Evolutionary conservation across 2,888 invertebrate species (phyloP).

Genomic region (Adelphocoris suturalis): DNA sequence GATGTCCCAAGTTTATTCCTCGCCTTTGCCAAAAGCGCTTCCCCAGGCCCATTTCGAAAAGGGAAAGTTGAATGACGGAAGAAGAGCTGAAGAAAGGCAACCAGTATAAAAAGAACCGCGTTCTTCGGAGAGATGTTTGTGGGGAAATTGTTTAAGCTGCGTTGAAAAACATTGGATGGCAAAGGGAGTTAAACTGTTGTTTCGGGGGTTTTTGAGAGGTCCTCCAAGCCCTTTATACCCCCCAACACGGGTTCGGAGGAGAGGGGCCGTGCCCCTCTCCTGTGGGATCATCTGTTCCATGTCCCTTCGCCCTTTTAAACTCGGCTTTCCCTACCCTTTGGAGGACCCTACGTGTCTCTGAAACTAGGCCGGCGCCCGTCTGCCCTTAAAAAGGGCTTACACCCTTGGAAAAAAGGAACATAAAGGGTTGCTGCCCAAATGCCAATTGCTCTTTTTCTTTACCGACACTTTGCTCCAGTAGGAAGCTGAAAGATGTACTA

Average conservation of each 20-base stretch:
- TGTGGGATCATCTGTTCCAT: background rate
- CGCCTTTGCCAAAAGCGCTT: background rate
- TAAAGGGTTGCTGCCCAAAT: background rate
- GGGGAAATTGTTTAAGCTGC: slow-evolving; percentile 20
- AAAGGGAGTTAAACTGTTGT: slow-evolving; percentile 34
- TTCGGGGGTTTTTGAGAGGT: slow-evolving; percentile 6
- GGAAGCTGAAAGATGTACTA: too few species aligned
- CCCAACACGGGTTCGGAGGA: background rate
- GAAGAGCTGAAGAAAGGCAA: background rate
- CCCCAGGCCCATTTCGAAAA: background rate
- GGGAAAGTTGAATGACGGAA: background rate
- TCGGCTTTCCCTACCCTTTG: background rate
- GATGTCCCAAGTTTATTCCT: background rate
- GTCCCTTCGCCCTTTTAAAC: background rate
- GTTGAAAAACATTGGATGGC: background rate
- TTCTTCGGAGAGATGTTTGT: background rate
- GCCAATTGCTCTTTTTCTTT: background rate
- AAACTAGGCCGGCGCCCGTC: slow-evolving; percentile 52
- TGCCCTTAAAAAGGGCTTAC: slow-evolving; percentile 33
- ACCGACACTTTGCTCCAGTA: background rate
- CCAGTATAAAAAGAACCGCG: background rate
- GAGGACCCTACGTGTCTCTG: slow-evolving; percentile 25
- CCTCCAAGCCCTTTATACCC: background rate
- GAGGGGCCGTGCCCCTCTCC: background rate
- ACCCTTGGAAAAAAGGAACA: background rate